These are phyloP conservation scores for Spodoptera picta DNA, from an alignment of 2,888 invertebrate species.

Conservation along the genomic window DNA sequence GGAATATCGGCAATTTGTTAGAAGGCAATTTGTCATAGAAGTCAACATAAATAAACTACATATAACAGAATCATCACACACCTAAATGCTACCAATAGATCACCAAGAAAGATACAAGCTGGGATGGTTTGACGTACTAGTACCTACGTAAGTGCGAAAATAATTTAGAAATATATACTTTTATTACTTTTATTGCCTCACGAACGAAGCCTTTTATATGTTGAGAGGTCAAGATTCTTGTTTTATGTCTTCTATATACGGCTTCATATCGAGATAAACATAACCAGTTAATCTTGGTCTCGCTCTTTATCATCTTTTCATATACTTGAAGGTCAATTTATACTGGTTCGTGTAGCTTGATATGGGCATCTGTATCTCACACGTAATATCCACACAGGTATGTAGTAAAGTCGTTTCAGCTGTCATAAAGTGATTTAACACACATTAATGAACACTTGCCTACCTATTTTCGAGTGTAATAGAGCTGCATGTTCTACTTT, in stretches of 20 bases:
- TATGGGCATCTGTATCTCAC: constrained; percentile 14
- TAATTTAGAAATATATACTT: constrained; percentile 22
- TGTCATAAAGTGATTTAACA: constrained; percentile 45
- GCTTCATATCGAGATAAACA: too few species aligned
- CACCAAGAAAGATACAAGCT: not conserved
- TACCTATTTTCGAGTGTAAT: constrained; percentile 34
- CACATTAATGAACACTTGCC: constrained; percentile 46
- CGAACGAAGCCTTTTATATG: constrained; percentile 30
- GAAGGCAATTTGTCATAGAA: too few species aligned
- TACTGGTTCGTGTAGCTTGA: too few species aligned
- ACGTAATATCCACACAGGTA: constrained; percentile 41
- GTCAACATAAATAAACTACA: too few species aligned
- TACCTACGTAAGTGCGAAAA: not conserved
- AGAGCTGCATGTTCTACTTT: constrained; percentile 11
- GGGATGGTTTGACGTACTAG: not conserved
- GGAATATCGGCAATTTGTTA: too few species aligned
- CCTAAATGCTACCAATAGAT: too few species aligned
- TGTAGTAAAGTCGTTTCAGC: constrained; percentile 35
- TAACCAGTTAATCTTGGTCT: too few species aligned
- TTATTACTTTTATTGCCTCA: constrained; percentile 43
- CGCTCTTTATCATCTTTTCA: too few species aligned
- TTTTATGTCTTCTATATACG: constrained; percentile 25
- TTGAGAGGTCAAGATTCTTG: constrained; percentile 42
- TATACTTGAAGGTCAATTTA: too few species aligned
- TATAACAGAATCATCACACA: too few species aligned